Conservation (phyloP, 37 sponge, comb jelly and placozoan species). For the Amphimedon queenslandica region DNA sequence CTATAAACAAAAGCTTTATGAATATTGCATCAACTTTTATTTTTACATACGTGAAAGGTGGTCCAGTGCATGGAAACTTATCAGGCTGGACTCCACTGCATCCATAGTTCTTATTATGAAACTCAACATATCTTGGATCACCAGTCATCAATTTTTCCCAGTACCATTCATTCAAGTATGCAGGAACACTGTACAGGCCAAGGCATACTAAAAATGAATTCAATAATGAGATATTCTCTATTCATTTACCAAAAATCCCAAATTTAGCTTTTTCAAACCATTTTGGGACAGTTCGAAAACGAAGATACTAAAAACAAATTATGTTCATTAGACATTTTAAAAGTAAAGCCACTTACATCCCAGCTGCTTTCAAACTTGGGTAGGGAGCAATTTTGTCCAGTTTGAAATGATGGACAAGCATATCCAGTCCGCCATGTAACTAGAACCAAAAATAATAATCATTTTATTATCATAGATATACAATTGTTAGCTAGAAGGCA, state of each 20-base stretch:
- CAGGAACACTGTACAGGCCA: constrained; percentile 72
- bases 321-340: background rate
- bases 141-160: constrained; percentile 56
- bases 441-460: background rate
- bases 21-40: background rate
- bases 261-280: constrained; percentile 84
- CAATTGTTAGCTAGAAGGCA: background rate
- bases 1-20: background rate
- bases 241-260: constrained; percentile 15
- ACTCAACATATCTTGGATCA: constrained; percentile 38
- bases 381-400: constrained; percentile 15
- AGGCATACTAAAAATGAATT: constrained; percentile 38
- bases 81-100: constrained; percentile 68
- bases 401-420: constrained; percentile 19
- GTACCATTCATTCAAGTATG: constrained; percentile 69
- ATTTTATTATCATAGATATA: background rate
- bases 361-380: constrained; percentile 46
- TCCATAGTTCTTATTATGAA: constrained; percentile 71
- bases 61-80: constrained; percentile 25
- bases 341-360: constrained; percentile 30
- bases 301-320: constrained; percentile 6
- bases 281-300: constrained; percentile 56
- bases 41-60: constrained; percentile 3
- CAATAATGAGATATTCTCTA: background rate
- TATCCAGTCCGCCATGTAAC: constrained; percentile 33